A percentile compares a stretch with the other conserved stretches of the same genome.
Evolutionary conservation across 23 tunicate genomes (phyloP).

Genomic region (Oikopleura vanhoeffeni): DNA sequence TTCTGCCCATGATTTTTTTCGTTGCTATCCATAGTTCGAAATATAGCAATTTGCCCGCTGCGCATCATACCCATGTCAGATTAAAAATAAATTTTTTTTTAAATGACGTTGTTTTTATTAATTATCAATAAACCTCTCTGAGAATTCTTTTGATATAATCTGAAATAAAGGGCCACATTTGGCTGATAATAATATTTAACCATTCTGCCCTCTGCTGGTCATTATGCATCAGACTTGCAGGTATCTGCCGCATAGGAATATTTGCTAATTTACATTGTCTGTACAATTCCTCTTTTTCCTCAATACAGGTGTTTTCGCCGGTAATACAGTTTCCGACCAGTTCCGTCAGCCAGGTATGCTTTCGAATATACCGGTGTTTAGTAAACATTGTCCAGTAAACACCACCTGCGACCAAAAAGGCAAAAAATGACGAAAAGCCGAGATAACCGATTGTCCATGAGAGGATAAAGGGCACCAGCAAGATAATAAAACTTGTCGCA

Average conservation of each 20-base stretch:
- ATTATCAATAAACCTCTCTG: background rate
- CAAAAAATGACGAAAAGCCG: background rate
- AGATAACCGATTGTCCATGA: slow-evolving; percentile 6
- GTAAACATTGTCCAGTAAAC: background rate
- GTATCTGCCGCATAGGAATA: background rate
- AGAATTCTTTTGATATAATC: background rate
- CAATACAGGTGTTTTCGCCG: background rate
- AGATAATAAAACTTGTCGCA: background rate
- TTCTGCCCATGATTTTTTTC: too few relatives aligned
- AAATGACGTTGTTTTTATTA: too few relatives aligned
- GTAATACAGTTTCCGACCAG: background rate
- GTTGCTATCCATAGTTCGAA: too few relatives aligned
- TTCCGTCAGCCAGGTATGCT: background rate
- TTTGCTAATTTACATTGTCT: background rate
- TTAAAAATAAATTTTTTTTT: too few relatives aligned
- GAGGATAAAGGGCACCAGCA: background rate
- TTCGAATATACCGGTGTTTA: background rate
- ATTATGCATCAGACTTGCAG: background rate
- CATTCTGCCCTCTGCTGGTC: slow-evolving; percentile 5
- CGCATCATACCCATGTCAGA: too few relatives aligned
- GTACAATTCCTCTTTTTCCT: background rate
- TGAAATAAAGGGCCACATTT: slow-evolving; percentile 11
- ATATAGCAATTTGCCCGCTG: too few relatives aligned
- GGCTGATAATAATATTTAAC: background rate
- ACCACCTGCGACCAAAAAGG: background rate